Base-by-base conservation (phyloP, 2,113 vertebrate species). In the Polypterus senegalus region DNA sequence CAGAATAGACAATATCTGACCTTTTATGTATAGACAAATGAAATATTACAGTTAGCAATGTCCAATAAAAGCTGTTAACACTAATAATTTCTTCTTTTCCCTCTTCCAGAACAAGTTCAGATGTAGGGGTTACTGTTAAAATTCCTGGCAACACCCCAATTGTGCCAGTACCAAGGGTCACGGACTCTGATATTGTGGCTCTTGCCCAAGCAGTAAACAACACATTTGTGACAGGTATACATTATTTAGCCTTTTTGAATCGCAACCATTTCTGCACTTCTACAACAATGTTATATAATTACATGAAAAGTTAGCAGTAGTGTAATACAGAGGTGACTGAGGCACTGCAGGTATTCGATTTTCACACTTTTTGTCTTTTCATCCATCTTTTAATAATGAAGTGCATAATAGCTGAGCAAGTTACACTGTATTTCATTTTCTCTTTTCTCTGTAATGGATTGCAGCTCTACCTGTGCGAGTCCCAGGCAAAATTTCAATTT, bases 101-200 rank as follows among this genome's bases (percentile, higher is more conserved):
- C 1, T 52, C 3, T 75, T 73, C 5, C 2, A 63, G 52, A 49
- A 4, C 3, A 54, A 75, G 67, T 54, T 1, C 1, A 27, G 9
- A 55, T 11, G 67, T 77, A 59, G 75, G 51, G 45, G 55, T 82
- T 48, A 80, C 70, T 3, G 54, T 94, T 67, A 84, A 77, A 11
- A 72, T 96, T 63, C 60, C 75, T 63, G 91, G 88, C 65, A 93
- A 89, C 73, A 72, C 76, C 58, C 57, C 4, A 1, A 65, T 78
- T 49, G 62, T 68, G 51, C 62, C 65, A 27, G 75, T 74, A 11
- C 76, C 82, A 43, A 84, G 67, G 71, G 65, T 95, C 46, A 73
- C 73, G 8, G 83, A 87, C 61, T 52, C 68, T 3, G 88, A 93
- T 68, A 72, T 85, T 63, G 65, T 72, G 6, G 70, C 68, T 62